These are phyloP conservation scores for Cottus gobio DNA, from an alignment of 2,113 vertebrate genomes.

Conservation along the genomic window DNA sequence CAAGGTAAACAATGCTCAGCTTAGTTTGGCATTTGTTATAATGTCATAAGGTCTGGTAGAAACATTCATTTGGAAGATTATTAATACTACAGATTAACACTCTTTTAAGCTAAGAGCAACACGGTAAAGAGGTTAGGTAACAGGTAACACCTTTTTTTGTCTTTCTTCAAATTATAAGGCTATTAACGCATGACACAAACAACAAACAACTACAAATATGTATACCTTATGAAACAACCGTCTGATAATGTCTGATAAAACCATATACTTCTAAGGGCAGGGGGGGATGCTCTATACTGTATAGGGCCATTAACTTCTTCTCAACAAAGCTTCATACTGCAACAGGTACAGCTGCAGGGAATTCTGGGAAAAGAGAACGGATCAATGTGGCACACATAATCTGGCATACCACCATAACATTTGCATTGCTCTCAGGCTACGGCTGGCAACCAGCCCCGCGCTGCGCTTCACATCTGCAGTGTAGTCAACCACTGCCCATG, in stretches of 20 bases:
- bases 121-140: not conserved
- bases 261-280: not conserved
- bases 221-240: not conserved
- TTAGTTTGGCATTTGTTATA: not conserved
- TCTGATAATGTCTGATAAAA: not conserved
- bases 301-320: not conserved
- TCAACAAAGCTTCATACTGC: constrained; percentile 22
- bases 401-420: constrained; percentile 47
- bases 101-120: not conserved
- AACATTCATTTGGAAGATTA: not conserved
- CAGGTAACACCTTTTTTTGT: not conserved
- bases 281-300: not conserved
- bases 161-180: too few relatives aligned
- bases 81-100: too few relatives aligned
- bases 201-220: not conserved
- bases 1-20: not conserved
- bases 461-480: constrained; percentile 61
- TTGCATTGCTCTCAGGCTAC: constrained; percentile 51
- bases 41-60: not conserved
- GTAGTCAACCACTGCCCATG: constrained; percentile 53
- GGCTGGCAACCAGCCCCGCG: constrained; percentile 56
- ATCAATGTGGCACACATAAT: constrained; percentile 27
- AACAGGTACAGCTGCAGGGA: constrained; percentile 57
- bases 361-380: constrained; percentile 29
- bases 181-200: not conserved